phyloP scores from a whole-genome alignment of 1,140 invertebrate genomes.

The Ostrea denselamellosa region DNA sequence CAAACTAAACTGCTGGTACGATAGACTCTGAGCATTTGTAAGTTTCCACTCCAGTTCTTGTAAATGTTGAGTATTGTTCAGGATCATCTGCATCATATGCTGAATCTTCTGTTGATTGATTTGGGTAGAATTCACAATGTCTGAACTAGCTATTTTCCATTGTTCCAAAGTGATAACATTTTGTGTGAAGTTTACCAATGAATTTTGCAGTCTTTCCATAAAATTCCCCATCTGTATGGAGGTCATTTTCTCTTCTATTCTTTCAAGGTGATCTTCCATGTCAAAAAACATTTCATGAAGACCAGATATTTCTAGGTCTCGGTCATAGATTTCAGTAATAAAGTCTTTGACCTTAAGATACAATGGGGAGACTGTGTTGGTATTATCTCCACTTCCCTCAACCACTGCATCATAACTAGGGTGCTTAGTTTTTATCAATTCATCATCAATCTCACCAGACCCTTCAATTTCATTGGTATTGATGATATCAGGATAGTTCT shows the following conservation, averaged over 20 bases:
- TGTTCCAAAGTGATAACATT: conserved; percentile 71
- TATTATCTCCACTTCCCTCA: conserved; percentile 39
- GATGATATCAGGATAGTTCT: neutral
- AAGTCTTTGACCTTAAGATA: conserved; percentile 51
- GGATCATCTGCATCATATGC: conserved; percentile 62
- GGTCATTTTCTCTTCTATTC: conserved; percentile 51
- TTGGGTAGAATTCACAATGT: conserved; percentile 64
- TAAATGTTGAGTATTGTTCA: conserved; percentile 63
- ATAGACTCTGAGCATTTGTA: conserved; percentile 52
- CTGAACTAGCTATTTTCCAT: conserved; percentile 65
- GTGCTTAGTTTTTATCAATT: conserved; percentile 25
- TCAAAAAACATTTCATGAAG: conserved; percentile 56
- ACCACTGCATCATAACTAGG: neutral
- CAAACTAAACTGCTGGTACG: conserved; percentile 66
- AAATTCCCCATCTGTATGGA: conserved; percentile 67
- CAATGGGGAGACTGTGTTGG: conserved; percentile 27
- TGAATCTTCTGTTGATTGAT: conserved; percentile 65
- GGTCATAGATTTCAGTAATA: conserved; percentile 52
- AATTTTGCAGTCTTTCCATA: conserved; percentile 66
- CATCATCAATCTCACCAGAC: conserved; percentile 56
- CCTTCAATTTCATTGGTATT: conserved; percentile 48
- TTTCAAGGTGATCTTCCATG: conserved; percentile 49
- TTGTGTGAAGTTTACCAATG: conserved; percentile 68
- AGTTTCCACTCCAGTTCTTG: conserved; percentile 63
- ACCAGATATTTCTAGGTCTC: conserved; percentile 54